These are phyloP conservation scores for Hydropsyche betteni DNA, from an alignment of 2,888 invertebrate species.

Conservation along the genomic window DNA sequence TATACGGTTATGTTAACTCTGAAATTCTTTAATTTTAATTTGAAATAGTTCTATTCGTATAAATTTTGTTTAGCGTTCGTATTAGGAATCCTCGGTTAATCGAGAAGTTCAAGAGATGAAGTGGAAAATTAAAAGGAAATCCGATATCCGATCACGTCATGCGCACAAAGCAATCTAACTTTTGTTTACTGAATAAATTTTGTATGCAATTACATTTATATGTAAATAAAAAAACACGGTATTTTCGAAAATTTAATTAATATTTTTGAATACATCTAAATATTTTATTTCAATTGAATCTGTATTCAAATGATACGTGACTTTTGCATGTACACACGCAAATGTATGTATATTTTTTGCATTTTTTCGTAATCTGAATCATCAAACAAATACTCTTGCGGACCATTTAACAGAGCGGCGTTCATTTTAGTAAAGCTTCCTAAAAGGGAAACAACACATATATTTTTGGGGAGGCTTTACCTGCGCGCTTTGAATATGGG, in stretches of 20 bases:
- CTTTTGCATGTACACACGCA: neutral
- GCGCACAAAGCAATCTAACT: too few species aligned
- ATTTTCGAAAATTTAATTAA: neutral
- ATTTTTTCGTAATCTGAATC: slow-evolving; percentile 43
- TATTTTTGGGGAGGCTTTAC: neutral
- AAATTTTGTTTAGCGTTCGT: too few species aligned
- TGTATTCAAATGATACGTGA: neutral
- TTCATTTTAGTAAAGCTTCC: slow-evolving; percentile 20
- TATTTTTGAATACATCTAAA: neutral
- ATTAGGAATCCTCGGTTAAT: too few species aligned
- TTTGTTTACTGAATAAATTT: too few species aligned
- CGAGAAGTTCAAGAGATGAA: too few species aligned
- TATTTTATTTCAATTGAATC: neutral
- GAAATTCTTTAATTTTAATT: too few species aligned
- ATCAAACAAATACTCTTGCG: slow-evolving; percentile 46
- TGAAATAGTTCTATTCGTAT: too few species aligned
- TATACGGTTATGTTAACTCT: too few species aligned
- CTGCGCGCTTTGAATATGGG: neutral
- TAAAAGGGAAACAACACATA: slow-evolving; percentile 19
- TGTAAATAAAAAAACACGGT: neutral
- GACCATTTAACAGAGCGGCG: slow-evolving; percentile 43
- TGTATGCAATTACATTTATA: too few species aligned
- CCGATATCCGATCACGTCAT: too few species aligned
- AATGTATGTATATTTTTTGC: neutral
- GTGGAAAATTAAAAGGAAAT: too few species aligned